phyloP scores from a whole-genome alignment of 2,797 vertebrate genomes.

The Limnodromus scolopaceus region DNA sequence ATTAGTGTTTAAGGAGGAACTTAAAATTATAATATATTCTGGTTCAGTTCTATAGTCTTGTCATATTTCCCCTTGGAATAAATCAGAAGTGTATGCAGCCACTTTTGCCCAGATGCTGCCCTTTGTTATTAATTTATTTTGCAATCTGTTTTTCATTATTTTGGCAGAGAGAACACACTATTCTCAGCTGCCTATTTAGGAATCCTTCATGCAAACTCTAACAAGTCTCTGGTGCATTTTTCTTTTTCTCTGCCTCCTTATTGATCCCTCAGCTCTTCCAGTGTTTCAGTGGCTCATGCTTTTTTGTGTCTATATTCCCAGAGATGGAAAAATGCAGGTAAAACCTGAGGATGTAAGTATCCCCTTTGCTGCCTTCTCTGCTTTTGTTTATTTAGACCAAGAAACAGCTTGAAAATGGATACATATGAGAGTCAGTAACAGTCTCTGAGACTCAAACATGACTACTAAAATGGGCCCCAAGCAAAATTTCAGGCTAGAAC shows the following conservation, averaged over 20 bases:
- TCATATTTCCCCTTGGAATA: slow-evolving; percentile 12
- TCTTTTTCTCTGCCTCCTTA: neutral
- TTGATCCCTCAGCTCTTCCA: neutral
- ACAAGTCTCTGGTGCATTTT: neutral
- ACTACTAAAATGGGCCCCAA: neutral
- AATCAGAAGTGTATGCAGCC: slow-evolving; percentile 5
- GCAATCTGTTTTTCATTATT: slow-evolving; percentile 37
- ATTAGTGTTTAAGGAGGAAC: neutral
- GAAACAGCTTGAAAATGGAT: neutral
- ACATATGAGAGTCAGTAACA: neutral
- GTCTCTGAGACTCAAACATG: neutral
- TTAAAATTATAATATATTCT: neutral
- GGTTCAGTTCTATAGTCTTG: neutral
- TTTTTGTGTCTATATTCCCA: neutral
- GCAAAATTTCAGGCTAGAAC: neutral
- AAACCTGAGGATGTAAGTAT: neutral
- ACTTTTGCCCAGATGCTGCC: slow-evolving; percentile 30
- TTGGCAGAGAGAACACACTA: neutral
- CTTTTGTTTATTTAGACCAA: neutral
- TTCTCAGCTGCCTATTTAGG: slow-evolving; percentile 19
- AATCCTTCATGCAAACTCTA: neutral
- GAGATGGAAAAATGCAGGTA: neutral
- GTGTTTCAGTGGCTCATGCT: neutral
- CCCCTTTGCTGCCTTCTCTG: neutral
- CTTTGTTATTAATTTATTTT: slow-evolving; percentile 56